Base-by-base conservation (phyloP, 2,888 invertebrate genomes). In the Venusia cambrica region DNA sequence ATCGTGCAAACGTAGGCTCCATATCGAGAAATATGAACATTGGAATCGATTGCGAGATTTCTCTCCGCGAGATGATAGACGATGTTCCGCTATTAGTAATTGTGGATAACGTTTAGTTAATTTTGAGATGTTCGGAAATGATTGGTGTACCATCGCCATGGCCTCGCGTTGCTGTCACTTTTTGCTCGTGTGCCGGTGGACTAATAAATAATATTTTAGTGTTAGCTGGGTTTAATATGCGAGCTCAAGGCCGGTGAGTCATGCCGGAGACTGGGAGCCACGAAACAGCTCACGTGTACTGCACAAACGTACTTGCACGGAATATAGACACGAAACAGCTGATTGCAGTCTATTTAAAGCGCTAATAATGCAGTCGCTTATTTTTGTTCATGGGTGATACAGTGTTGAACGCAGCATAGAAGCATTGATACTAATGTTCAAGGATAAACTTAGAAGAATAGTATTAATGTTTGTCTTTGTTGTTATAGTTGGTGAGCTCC, bases 231-330 rank as follows among this genome's bases (percentile, higher is more conserved):
- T 60, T 51, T 56, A 57, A 52, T 53, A 39, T 44, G 45, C 25
- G 59, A 49, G 51, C 61, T 61, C 81, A 84, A 87, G 85, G 85
- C 65, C 79, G 69, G 30, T 85, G 87, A 85, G 58, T 87, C 84
- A 85, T 73, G 53, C 61, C 50, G 62, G 42, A 33, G 65, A 61
- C 71, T 57, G 52, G 60, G 70, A 68, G 62, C 68, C 60, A 58
- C 59, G 58, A 69, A 71, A 50, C 63, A 66, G 73, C 60, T 71
- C 71, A 62, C 63, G 67, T 66, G 68, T 68, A 45, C 53, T 40
- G 45, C 48, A 49, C 38, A 40, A 51, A 44, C 38, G 40, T 39
- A 46, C 37, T 40, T 48, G 51, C 53, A 52, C 38, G 47, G 38
- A 39, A 37, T 45, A 51, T 44, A 39, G 31, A 39, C 42, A 56